Evolutionary conservation across 1,140 invertebrate genomes (phyloP), one percentile per base, ranked within the genome.

Genomic region (Asbolus verrucosus): DNA sequence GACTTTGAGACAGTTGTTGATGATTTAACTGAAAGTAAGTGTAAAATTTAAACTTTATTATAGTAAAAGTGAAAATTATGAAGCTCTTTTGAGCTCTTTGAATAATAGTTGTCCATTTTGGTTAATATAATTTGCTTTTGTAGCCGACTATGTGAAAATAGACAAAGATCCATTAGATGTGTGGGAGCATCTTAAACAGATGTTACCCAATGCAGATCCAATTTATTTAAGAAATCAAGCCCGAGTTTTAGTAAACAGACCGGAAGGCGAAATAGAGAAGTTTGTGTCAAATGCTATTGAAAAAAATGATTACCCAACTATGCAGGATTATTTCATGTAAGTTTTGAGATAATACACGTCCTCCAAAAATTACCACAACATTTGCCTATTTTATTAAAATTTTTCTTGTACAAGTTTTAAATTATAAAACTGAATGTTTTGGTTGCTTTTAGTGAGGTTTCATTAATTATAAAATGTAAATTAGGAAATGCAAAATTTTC

Each of bases 161-260:
- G 67, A 73, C 63, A 36, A 74, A 4, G 77, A 77, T 61, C 54
- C 77, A 5, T 61, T 76, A 79, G 11, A 79, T 81, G 36, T 82
- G 83, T 71, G 80, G 81, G 9, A 77, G 16, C 21, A 63, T 21
- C 50, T 79, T 1, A 67, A 71, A 21, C 78, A 74, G 16, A 80
- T 83, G 60, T 79, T 85, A 60, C 83, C 83, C 6, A 71, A 82
- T 65, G 83, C 86, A 62, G 87, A 88, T 79, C 85, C 87, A 0
- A 80, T 78, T 33, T 87, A 83, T 81, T 74, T 88, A 13, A 78
- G 80, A 60, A 73, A 83, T 19, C 21, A 78, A 54, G 76, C 79
- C 0, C 75, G 77, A 59, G 65, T 73, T 14, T 77, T 77, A 1
- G 69, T 50, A 6, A 31, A 75, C 1, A 62, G 75, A 5, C 27